phyloP scores from a whole-genome alignment of 2,113 vertebrate species.

The Tapirus terrestris region DNA sequence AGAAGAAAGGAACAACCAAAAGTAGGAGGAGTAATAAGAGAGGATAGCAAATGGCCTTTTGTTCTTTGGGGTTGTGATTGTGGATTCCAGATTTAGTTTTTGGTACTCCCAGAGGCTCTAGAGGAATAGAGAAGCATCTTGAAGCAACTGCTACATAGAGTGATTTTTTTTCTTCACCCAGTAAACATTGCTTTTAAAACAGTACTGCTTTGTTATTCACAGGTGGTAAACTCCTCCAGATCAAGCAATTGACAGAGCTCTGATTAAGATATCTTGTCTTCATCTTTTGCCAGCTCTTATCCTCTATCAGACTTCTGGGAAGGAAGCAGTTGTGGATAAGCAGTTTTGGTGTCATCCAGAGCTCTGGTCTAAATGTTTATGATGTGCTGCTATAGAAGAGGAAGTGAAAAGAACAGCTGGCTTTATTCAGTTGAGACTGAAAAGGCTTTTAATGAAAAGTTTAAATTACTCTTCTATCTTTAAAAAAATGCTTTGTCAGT shows the following conservation, averaged over 20 bases:
- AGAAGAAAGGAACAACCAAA: not conserved
- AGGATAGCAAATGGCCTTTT: not conserved
- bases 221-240: conserved; percentile 43
- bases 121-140: not conserved
- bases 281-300: conserved; percentile 54
- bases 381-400: conserved; percentile 70
- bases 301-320: conserved; percentile 51
- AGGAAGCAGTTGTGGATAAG: conserved; percentile 63
- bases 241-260: not conserved
- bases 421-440: conserved; percentile 80
- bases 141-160: not conserved
- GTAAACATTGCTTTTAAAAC: not conserved
- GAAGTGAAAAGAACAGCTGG: conserved; percentile 82
- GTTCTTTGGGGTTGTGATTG: not conserved
- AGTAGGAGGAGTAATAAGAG: not conserved
- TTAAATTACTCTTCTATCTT: conserved; percentile 79
- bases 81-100: not conserved
- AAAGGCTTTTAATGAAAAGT: conserved; percentile 84
- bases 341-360: conserved; percentile 76
- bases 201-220: conserved; percentile 43
- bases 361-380: conserved; percentile 77
- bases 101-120: not conserved
- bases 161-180: not conserved
- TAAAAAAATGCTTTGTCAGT: conserved; percentile 81
- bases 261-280: conserved; percentile 50